These are phyloP conservation scores for Xestoiulus laeticollis DNA, from an alignment of 2,888 invertebrate species.

Conservation along the genomic window DNA sequence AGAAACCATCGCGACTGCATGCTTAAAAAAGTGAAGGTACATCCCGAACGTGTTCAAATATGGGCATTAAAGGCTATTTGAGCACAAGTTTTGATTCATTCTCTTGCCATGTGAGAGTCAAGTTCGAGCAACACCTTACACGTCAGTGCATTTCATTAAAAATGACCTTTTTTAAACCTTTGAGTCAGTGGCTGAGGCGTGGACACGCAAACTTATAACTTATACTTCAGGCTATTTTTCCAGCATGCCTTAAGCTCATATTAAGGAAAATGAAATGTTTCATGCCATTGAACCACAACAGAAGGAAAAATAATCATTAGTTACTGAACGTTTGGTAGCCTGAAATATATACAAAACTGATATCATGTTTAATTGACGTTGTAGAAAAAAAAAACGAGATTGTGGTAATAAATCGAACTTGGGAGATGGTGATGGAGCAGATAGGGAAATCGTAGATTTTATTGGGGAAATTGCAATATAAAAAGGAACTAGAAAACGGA, in stretches of 20 bases:
- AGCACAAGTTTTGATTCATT: neutral
- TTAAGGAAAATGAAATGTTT: conserved; percentile 3
- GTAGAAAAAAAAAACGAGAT: neutral
- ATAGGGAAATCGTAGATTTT: neutral
- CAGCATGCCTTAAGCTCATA: neutral
- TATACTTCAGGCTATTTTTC: neutral
- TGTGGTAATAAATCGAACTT: neutral
- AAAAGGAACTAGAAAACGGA: neutral
- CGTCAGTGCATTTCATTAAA: neutral
- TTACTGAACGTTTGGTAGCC: neutral
- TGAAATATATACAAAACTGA: conserved; percentile 2
- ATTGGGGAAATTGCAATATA: neutral
- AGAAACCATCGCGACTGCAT: neutral
- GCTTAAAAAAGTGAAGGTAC: neutral
- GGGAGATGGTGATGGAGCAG: neutral
- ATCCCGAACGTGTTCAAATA: neutral
- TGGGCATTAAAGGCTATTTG: neutral
- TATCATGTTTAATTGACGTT: neutral
- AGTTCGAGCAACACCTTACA: neutral
- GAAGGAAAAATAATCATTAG: neutral
- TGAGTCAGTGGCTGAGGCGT: neutral
- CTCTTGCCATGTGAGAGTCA: neutral
- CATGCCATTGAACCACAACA: neutral
- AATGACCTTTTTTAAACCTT: neutral
- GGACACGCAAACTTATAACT: neutral